Evolutionary conservation across 2,888 invertebrate species (phyloP), one percentile per base, ranked within the genome.

Genomic region (Catocala sponsa): DNA sequence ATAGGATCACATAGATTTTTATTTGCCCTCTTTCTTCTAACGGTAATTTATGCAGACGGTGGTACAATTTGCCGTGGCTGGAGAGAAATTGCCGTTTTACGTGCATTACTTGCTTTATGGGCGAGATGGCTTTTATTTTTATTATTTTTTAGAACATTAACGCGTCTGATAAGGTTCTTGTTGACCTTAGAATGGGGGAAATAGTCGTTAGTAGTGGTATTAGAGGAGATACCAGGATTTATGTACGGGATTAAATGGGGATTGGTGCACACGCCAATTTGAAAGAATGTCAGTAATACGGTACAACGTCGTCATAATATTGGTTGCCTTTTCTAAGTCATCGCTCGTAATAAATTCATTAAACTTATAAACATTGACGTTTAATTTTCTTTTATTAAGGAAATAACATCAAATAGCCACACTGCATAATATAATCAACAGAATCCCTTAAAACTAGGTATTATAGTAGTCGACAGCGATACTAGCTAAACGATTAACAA

Each of bases 41-140:
- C 59, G 59, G 68, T 82, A 82, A 78, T 79, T 68, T 79, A 81
- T 81, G 78, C 77, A 70, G 76, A 73, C 66, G 69, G 61, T 70
- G 48, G 80, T 70, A 81, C 77, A 82, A 83, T 83, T 80, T 83
- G 75, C 77, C 55, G 54, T 42, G 56, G 61, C 51, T 72, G 55
- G 68, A 70, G 62, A 68, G 63, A 65, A 70, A 74, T 74, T 55
- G 74, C 68, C 59, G 52, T 61, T 66, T 68, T 72, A 72, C 60
- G 63, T 59, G 59, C 58, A 62, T 61, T 59, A 61, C 63, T 59
- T 67, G 63, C 15, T 72, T 72, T 66, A 67, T 64, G 47, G 53
- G 43, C 48, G 50, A 49, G 44, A 54, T 58, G 52, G 47, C 62
- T 58, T 71, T 50, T 52, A 55, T 56, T 55, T 59, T 54, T 60